Evolutionary conservation across 2,797 vertebrate genomes (phyloP), one percentile per base, ranked within the genome.

Genomic region (Aotus griseimembra): DNA sequence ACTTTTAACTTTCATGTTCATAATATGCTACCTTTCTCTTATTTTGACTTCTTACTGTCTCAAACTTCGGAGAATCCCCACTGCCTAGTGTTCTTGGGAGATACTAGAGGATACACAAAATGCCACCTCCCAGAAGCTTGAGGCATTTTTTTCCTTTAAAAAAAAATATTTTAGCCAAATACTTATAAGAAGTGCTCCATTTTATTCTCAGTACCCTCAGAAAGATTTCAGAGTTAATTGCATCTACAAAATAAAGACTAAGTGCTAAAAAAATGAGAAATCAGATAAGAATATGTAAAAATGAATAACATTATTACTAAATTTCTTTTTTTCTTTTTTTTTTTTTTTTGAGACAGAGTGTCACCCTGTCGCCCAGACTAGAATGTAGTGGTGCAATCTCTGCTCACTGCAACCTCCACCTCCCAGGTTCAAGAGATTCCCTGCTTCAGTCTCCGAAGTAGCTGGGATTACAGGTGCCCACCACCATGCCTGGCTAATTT

Each of bases 191-290:
- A 67, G 61, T 84, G 36, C 58, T 55, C 30, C 48, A 57, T 88
- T 90, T 88, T 88, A 55, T 88, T 90, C 80, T 88, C 70, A 88
- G 33, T 70, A 41, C 58, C 33, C 48, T 88, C 73, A 95, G 70
- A 79, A 88, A 84, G n/a, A 75, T 73, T 82, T 93, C 72, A 75
- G 72, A 61, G 30, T 52, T 94, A 88, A 79, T 70, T 52, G 33
- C n/a, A 93, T 70, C 46, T 28, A 88, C 30, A 79, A 46, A 96
- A 52, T 79, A 88, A 48, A 55, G 52, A 75, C 55, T 55, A 58
- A 77, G 39, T 83, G 17, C 77, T 83, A 61, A 88, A 72, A 77
- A 79, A 86, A 70, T 41, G 81, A 55, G 15, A 46, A 84, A 14
- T 81, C 76, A 36, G 55, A 33, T 73, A 64, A 92, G 64, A 94